Evolutionary conservation across 2,113 vertebrate species (phyloP).

Genomic region (Microcebus griseorufus): DNA sequence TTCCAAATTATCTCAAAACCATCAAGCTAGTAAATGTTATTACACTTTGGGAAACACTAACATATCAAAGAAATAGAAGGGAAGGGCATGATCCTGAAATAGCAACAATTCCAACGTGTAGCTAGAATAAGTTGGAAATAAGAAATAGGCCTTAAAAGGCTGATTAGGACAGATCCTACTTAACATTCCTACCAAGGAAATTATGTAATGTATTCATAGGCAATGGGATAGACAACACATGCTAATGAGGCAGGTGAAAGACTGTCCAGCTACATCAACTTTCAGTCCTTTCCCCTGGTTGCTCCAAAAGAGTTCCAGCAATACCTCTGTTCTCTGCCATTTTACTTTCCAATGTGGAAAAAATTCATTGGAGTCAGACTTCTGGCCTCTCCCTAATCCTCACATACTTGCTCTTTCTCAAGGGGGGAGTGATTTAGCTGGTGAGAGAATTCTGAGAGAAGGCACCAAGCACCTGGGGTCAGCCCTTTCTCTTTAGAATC

Average conservation of each 20-base stretch:
- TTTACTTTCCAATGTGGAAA: not conserved
- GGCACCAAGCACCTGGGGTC: not conserved
- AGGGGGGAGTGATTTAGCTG: not conserved
- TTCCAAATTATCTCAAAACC: not conserved
- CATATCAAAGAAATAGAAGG: not conserved
- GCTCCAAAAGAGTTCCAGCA: not conserved
- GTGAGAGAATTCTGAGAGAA: not conserved
- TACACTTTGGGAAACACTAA: not conserved
- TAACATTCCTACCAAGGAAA: not conserved
- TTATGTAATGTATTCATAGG: not conserved
- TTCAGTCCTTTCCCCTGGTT: not conserved
- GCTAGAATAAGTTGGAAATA: not conserved
- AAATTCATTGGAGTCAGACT: not conserved
- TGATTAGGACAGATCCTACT: not conserved
- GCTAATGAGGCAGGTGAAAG: not conserved
- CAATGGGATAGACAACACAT: not conserved
- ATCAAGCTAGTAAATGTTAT: not conserved
- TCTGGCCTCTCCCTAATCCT: not conserved
- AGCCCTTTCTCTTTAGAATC: not conserved
- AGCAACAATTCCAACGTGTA: not conserved
- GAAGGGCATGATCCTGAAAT: not conserved
- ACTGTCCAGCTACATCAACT: not conserved
- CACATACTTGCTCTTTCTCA: not conserved
- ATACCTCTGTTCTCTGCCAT: not conserved
- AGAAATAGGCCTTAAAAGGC: not conserved